phyloP scores from a whole-genome alignment of 2,888 invertebrate genomes.

The Tipula helvola region DNA sequence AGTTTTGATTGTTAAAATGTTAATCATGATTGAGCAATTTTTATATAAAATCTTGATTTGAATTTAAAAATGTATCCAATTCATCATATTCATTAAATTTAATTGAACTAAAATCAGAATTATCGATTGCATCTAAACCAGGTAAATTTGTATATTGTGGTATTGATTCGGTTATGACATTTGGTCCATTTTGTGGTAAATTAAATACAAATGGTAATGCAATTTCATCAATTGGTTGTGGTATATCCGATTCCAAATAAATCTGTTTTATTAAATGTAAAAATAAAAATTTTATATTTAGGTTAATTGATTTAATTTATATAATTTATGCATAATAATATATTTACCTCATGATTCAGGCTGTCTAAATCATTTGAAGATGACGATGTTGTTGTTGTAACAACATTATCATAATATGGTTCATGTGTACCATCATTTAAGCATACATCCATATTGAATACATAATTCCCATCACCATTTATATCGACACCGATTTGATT shows the following conservation, averaged over 20 bases:
- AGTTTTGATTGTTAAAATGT: background rate
- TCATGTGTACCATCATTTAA: background rate
- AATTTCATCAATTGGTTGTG: slow-evolving; percentile 10
- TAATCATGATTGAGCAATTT: background rate
- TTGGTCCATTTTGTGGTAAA: slow-evolving; percentile 10
- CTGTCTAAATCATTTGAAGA: background rate
- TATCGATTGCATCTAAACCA: slow-evolving; percentile 7
- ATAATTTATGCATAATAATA: background rate
- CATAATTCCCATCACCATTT: slow-evolving; percentile 4
- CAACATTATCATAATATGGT: background rate
- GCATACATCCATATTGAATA: slow-evolving; percentile 9
- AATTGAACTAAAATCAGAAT: slow-evolving; percentile 10
- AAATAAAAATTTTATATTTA: background rate
- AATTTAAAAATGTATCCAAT: slow-evolving; percentile 10
- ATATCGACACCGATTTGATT: slow-evolving; percentile 5
- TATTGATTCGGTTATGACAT: slow-evolving; percentile 8
- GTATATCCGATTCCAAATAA: background rate
- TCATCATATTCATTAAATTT: slow-evolving; percentile 10
- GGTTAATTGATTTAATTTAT: background rate
- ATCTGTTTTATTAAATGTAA: background rate
- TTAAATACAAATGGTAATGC: slow-evolving; percentile 10
- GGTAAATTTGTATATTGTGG: slow-evolving; percentile 10
- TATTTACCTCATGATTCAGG: background rate
- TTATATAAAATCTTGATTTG: slow-evolving; percentile 8
- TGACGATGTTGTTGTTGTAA: background rate